Conservation (phyloP, 2,888 invertebrate species). For the Mesoligia furuncula region DNA sequence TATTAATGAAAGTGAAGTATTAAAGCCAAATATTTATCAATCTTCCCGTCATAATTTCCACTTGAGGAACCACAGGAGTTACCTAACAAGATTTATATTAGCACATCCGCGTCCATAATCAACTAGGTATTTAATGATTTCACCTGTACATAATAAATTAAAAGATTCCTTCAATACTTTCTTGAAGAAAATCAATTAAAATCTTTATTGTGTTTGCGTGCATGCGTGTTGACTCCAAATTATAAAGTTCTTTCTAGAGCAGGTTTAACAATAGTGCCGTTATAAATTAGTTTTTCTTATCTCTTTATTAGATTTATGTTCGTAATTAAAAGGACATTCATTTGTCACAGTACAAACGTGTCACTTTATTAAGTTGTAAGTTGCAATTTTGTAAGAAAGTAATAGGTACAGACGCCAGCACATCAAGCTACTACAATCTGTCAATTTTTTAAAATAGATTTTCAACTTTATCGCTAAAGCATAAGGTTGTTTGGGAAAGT, state of each 20-base stretch:
- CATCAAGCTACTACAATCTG: too few relatives aligned
- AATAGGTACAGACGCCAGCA: too few relatives aligned
- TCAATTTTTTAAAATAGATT: too few relatives aligned
- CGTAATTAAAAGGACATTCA: slow-evolving; percentile 8
- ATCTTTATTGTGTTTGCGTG: slow-evolving; percentile 37
- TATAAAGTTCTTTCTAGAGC: slow-evolving; percentile 32
- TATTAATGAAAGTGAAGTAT: background rate
- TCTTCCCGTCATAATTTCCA: slow-evolving; percentile 28
- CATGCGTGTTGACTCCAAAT: slow-evolving; percentile 42
- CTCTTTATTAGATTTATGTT: slow-evolving; percentile 12
- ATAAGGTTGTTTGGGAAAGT: too few relatives aligned
- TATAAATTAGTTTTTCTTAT: slow-evolving; percentile 46
- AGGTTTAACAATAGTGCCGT: slow-evolving; percentile 41
- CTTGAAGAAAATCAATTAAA: slow-evolving; percentile 41
- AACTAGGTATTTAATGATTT: slow-evolving; percentile 20
- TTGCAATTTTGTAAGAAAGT: background rate
- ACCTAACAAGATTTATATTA: slow-evolving; percentile 21
- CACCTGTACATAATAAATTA: slow-evolving; percentile 18
- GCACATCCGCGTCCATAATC: slow-evolving; percentile 29
- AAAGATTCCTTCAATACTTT: slow-evolving; percentile 14
- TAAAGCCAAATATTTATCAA: slow-evolving; percentile 1
- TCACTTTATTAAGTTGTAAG: background rate
- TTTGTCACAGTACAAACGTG: background rate
- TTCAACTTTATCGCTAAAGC: too few relatives aligned
- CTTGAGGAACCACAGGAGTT: slow-evolving; percentile 16